Evolutionary conservation across 2,113 vertebrate genomes (phyloP), one percentile per base, ranked within the genome.

Genomic region (Channa argus): DNA sequence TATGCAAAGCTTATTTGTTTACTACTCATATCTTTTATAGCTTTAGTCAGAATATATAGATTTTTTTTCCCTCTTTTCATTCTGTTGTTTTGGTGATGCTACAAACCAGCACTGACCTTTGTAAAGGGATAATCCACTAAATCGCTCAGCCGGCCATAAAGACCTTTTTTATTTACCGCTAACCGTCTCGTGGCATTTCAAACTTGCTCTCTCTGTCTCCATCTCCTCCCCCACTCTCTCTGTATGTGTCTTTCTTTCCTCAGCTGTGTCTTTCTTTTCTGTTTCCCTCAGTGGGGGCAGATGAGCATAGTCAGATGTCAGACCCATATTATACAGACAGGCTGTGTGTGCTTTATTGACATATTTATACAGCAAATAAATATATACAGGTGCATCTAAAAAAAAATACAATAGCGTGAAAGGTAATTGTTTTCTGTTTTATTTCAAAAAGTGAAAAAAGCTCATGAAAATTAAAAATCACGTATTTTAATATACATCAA

Each of bases 71-170:
- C 15, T 49, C 24, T 64, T 59, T 41, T n/a, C 13, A 1, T n/a
- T 39, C 15, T 77, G 59, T 81, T 89, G 53, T 85, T 85, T 82
- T 89, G 86, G 77, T 81, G 2, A 9, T 6, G 68, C 75, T 84
- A 80, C 86, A 82, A 85, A 77, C 79, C 55, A 7, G 71, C 80
- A 33, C 53, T 90, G 88, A 89, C 86, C 89, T 91, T 92, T 88
- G 85, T 89, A 80, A 86, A 78, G 80, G 79, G 84, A 91, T 92
- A 88, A 89, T 92, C 86, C 84, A 65, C 80, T 74, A 88, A 90
- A 89, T 89, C 80, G 70, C 82, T 88, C 88, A 79, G 79, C 36
- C 56, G 64, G 86, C 82, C 88, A 85, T 86, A 83, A 89, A 89
- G 85, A 88, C 81, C 79, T 85, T 90, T 24, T 90, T 91, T 86